Evolutionary conservation across 2,113 vertebrate genomes (phyloP), one percentile per base, ranked within the genome.

Genomic region (Pan paniscus): DNA sequence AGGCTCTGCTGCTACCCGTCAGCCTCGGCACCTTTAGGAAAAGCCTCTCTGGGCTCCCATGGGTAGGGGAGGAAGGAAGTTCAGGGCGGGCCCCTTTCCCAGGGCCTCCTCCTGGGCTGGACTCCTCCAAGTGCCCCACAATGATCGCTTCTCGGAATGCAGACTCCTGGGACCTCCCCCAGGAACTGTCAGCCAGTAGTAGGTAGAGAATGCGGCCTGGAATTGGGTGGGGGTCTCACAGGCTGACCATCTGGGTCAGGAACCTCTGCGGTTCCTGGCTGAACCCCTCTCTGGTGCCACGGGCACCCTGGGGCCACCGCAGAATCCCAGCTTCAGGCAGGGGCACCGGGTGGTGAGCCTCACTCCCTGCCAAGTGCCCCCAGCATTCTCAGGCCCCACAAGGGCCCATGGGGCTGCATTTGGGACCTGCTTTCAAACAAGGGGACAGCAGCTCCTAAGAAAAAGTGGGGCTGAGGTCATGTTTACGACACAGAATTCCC

Each of bases 301-400:
- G 11, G 40, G 40, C 0, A 16, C 89, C 86, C 17, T 0, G 75
- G 32, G 59, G 8, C 50, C 5, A 0, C 13, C 4, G 10, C 22
- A 38, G 50, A 73, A 17, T 3, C n/a, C 35, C 13, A 43, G 22
- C 17, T 72, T 64, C 27, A 64, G 61, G 61, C 27, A 64, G 27
- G 27, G 27, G 23, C 7, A 12, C 52, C 1, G 2, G 0, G 2
- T 6, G 32, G 13, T 18, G 17, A 17, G 2, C 32, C 3, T 6
- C 0, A 38, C 1, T 23, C 17, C 2, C 23, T 1, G 4, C 64
- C 38, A 12, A 68, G 68, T 40, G 18, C 23, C 27, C 0, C 16
- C 23, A 32, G 32, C 16, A 18, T 46, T 79, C 76, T 50, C 38
- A 8, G 75, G 55, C 38, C 27, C 27, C 0, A 4, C 30, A 3